phyloP scores from a whole-genome alignment of 1,140 invertebrate species.

The Diorhabda elongata region DNA sequence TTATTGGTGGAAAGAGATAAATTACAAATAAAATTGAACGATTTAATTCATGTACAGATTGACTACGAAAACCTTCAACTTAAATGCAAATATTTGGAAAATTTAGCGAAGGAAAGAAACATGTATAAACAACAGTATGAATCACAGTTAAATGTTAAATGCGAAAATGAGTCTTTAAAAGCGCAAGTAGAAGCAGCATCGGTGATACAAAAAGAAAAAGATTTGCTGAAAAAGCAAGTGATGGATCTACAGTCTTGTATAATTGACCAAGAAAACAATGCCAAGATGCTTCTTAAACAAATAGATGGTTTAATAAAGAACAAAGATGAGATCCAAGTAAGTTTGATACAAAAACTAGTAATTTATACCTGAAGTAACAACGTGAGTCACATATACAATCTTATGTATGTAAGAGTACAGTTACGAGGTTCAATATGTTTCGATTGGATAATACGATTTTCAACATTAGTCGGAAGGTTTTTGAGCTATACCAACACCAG shows the following conservation, averaged over 20 bases:
- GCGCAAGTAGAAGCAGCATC: slow-evolving; percentile 23
- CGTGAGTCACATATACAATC: too few relatives aligned
- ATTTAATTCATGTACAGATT: slow-evolving; percentile 28
- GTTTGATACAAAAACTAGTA: not conserved
- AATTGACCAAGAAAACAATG: slow-evolving; percentile 43
- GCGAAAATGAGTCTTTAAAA: slow-evolving; percentile 21
- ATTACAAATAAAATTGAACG: slow-evolving; percentile 36
- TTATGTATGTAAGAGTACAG: too few relatives aligned
- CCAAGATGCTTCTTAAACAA: slow-evolving; percentile 35
- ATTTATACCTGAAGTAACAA: not conserved
- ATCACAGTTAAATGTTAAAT: slow-evolving; percentile 30
- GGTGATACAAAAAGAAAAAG: slow-evolving; percentile 27
- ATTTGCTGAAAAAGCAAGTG: slow-evolving; percentile 33
- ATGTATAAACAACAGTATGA: slow-evolving; percentile 38
- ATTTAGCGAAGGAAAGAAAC: slow-evolving; percentile 35
- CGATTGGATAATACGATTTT: too few relatives aligned
- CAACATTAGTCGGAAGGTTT: too few relatives aligned
- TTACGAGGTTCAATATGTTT: too few relatives aligned
- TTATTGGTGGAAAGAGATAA: slow-evolving; percentile 38
- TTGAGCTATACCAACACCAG: too few relatives aligned
- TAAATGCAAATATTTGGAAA: slow-evolving; percentile 34
- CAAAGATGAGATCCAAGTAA: slow-evolving; percentile 36
- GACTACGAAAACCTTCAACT: slow-evolving; percentile 34
- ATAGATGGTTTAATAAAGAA: slow-evolving; percentile 33
- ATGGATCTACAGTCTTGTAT: slow-evolving; percentile 37